Percentiles rank a stretch among this genome's conserved stretches.
phyloP scores from a whole-genome alignment of 1,140 invertebrate genomes.

The Euura lappo region DNA sequence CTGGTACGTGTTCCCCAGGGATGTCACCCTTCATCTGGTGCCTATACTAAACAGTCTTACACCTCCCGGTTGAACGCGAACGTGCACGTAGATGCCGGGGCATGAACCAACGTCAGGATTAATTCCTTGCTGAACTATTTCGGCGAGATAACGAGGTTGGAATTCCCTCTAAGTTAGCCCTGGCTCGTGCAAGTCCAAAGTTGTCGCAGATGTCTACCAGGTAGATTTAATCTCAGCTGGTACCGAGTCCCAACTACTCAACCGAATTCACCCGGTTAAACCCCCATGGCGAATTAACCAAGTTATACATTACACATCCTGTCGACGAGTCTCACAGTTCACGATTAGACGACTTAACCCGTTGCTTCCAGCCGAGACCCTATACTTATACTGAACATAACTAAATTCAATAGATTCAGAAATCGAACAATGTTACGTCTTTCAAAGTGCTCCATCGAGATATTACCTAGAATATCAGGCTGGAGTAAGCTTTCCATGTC shows the following conservation, averaged over 20 bases:
- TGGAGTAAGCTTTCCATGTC: neutral
- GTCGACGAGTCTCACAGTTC: neutral
- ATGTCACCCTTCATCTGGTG: neutral
- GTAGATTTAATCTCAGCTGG: conserved; percentile 7
- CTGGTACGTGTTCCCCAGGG: neutral
- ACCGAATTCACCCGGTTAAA: neutral
- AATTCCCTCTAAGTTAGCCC: neutral
- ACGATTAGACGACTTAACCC: neutral
- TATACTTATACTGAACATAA: neutral
- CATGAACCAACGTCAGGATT: neutral
- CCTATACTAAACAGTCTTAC: too few species aligned
- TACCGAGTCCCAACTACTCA: neutral
- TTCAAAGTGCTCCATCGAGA: neutral
- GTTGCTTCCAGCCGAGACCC: too few species aligned
- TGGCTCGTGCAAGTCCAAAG: neutral
- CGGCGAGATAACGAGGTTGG: neutral
- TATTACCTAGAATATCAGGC: neutral
- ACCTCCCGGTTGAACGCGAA: neutral
- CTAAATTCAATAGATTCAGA: neutral
- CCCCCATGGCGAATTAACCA: conserved; percentile 2
- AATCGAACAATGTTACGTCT: neutral
- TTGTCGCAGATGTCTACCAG: conserved; percentile 1
- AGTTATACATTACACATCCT: conserved; percentile 4
- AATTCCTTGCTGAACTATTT: conserved; percentile 7
- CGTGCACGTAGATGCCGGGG: neutral